A percentile compares a stretch with the other conserved stretches of the same genome.
Conservation (phyloP, 2,113 vertebrate species). For the Propithecus coquereli region DNA sequence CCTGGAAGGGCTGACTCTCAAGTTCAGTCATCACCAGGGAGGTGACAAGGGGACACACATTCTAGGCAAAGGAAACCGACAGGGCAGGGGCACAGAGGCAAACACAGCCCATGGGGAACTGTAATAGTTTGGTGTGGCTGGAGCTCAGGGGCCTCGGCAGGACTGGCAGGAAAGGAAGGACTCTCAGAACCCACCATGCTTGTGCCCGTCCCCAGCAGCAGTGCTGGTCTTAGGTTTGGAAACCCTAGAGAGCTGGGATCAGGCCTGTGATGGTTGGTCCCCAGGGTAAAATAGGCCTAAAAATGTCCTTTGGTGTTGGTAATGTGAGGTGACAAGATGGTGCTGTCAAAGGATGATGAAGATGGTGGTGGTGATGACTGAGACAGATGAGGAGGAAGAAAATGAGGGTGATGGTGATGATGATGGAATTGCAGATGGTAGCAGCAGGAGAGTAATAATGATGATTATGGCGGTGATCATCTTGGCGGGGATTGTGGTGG, state of each 20-base stretch:
- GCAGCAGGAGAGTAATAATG: background rate
- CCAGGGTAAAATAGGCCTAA: background rate
- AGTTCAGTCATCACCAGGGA: background rate
- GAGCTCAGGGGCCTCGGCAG: background rate
- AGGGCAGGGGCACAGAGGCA: background rate
- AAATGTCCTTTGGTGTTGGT: background rate
- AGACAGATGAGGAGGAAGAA: background rate
- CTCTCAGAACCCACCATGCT: accelerated
- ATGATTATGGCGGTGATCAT: background rate
- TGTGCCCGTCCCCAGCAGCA: accelerated
- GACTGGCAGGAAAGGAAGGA: no score
- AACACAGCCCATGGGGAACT: accelerated
- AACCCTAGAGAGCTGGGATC: background rate
- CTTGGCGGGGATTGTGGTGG: background rate
- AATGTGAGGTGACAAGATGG: background rate
- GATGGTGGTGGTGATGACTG: background rate
- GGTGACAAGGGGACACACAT: background rate
- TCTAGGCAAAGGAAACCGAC: background rate
- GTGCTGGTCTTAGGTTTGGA: background rate
- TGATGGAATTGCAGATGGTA: no score
- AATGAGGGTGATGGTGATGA: background rate
- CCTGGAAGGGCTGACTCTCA: background rate
- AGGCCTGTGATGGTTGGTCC: background rate
- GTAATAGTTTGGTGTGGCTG: background rate
- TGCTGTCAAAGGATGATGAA: no score